Conservation (phyloP, 2,888 invertebrate species). For the Aleiodes leptofemur region DNA sequence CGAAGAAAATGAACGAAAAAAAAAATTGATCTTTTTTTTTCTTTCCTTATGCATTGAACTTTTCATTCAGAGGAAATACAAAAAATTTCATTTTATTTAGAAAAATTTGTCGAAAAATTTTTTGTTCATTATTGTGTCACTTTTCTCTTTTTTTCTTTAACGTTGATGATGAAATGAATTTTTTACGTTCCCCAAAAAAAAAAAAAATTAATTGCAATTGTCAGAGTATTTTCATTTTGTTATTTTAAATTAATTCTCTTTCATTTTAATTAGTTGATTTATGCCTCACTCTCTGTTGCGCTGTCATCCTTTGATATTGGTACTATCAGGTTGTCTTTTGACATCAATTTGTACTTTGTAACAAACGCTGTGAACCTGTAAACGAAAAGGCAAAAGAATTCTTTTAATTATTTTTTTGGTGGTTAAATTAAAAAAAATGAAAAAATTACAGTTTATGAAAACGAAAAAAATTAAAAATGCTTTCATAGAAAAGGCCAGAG, state of each 20-base stretch:
- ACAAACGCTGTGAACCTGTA: slow-evolving; percentile 95
- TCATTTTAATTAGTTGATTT: slow-evolving; percentile 46
- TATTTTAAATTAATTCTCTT: slow-evolving; percentile 3
- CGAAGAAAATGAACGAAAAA: not conserved
- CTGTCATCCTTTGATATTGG: slow-evolving; percentile 91
- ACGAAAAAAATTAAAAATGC: not conserved
- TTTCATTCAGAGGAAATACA: not conserved
- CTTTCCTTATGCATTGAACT: not conserved
- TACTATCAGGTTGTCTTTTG: slow-evolving; percentile 98
- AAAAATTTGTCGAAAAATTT: not conserved
- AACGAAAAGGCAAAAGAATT: not conserved
- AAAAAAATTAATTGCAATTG: slow-evolving; percentile 14
- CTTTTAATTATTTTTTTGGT: not conserved
- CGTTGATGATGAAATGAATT: slow-evolving; percentile 13
- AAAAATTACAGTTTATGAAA: not conserved
- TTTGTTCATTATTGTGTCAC: not conserved
- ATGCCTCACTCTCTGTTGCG: slow-evolving; percentile 72
- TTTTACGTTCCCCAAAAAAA: slow-evolving; percentile 13
- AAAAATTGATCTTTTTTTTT: not conserved
- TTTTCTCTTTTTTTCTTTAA: not conserved
- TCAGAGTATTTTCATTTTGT: slow-evolving; percentile 33
- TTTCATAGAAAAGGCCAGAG: too few species aligned
- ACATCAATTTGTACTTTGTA: slow-evolving; percentile 98
- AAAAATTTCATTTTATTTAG: not conserved
- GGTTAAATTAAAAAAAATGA: too few species aligned